These are phyloP conservation scores for Tachyglossus aculeatus DNA, from an alignment of 2,797 vertebrate genomes.

Conservation along the genomic window DNA sequence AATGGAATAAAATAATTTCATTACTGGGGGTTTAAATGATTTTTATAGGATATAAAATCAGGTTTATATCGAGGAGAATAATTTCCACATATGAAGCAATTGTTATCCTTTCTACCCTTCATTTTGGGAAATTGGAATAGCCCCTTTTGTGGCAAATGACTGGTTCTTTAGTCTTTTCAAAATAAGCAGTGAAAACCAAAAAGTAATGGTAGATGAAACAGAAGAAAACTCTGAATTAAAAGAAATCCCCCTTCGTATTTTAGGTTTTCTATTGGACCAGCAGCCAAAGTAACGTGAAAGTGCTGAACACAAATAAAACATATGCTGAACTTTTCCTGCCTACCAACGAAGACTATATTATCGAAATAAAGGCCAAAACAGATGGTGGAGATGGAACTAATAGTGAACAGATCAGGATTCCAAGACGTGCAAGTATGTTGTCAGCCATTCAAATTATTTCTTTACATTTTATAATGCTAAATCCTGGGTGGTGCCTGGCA, in stretches of 20 bases:
- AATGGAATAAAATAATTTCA: background rate
- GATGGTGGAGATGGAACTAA: slow-evolving; percentile 88
- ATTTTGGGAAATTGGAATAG: background rate
- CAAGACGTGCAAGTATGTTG: slow-evolving; percentile 86
- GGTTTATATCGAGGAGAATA: background rate
- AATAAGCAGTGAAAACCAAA: background rate
- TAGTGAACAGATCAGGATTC: slow-evolving; percentile 91
- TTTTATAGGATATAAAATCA: background rate
- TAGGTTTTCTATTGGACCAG: slow-evolving; percentile 89
- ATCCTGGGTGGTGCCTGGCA: too few relatives aligned
- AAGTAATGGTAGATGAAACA: background rate
- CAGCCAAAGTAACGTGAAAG: slow-evolving; percentile 73
- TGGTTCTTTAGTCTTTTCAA: background rate
- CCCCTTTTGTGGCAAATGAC: background rate
- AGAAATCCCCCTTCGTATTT: background rate
- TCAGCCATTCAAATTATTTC: too few relatives aligned
- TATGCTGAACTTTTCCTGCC: slow-evolving; percentile 83
- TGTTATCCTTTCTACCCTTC: background rate
- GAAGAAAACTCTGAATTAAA: background rate
- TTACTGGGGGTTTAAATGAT: background rate
- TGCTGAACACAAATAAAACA: slow-evolving; percentile 82
- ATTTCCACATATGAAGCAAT: background rate
- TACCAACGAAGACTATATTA: slow-evolving; percentile 84
- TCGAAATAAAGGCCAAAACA: slow-evolving; percentile 87
- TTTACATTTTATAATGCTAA: too few relatives aligned